Conservation (phyloP, 2,888 invertebrate genomes). For the Lottia gigantea region DNA sequence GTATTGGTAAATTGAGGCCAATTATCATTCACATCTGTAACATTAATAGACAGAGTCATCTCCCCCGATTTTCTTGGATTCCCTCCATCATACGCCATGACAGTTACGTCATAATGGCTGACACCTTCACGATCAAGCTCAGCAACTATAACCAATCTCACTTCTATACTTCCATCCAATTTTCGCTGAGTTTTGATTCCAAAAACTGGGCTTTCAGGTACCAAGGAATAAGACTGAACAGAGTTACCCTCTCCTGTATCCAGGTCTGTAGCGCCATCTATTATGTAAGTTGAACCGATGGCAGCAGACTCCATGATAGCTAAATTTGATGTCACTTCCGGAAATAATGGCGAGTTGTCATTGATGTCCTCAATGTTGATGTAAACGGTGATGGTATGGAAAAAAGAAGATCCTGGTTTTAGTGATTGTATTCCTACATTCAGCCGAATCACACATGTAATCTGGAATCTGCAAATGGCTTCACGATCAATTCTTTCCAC, state of each 20-base stretch:
- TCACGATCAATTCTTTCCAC: neutral
- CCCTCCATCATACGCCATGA: neutral
- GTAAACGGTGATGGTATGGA: neutral
- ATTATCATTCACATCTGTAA: neutral
- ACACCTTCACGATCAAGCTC: neutral
- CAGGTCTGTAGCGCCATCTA: neutral
- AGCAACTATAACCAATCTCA: neutral
- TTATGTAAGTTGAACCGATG: neutral
- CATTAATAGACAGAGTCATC: neutral
- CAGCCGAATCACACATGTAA: neutral
- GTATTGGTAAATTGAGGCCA: neutral
- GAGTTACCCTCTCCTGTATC: neutral
- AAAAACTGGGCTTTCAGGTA: neutral
- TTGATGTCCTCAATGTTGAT: neutral
- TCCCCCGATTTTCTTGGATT: neutral
- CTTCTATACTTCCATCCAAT: conserved; percentile 2
- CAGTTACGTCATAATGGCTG: neutral
- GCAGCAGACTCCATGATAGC: neutral
- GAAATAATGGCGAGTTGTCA: neutral
- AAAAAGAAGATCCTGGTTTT: neutral
- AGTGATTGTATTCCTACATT: conserved; percentile 4
- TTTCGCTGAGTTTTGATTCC: neutral
- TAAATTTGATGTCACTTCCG: neutral
- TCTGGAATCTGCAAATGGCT: neutral
- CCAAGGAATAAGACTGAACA: neutral